A percentile compares a stretch with the other conserved stretches of the same genome.
phyloP scores from a whole-genome alignment of 2,888 invertebrate genomes.

The Rhagium mordax region DNA sequence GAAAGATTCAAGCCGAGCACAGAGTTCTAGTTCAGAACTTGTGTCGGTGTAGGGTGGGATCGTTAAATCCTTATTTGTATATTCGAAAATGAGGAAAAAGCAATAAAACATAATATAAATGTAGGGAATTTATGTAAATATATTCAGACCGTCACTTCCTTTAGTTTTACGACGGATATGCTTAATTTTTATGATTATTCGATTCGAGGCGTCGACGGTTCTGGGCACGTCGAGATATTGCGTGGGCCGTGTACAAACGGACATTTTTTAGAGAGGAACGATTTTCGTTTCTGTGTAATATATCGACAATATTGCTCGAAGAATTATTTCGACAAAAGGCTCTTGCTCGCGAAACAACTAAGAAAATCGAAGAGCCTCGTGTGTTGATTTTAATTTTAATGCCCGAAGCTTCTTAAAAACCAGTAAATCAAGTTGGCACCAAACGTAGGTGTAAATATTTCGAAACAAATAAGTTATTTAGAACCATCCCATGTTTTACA shows the following conservation, averaged over 20 bases:
- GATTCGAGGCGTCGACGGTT: neutral
- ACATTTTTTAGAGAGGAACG: neutral
- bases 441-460: too few species aligned
- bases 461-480: too few species aligned
- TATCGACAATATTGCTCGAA: too few species aligned
- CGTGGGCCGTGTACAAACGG: neutral
- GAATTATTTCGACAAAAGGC: too few species aligned
- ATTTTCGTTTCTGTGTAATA: too few species aligned
- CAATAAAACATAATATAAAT: constrained; percentile 21
- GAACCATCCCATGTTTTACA: too few species aligned
- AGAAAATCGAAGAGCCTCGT: too few species aligned
- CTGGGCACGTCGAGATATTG: neutral
- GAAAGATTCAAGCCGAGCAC: neutral
- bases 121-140: constrained; percentile 10
- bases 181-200: constrained; percentile 21
- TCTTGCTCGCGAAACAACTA: too few species aligned
- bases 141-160: constrained; percentile 20
- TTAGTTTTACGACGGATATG: constrained; percentile 1
- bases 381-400: too few species aligned
- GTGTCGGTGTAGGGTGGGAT: neutral
- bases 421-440: too few species aligned
- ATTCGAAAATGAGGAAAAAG: constrained; percentile 12
- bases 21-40: neutral
- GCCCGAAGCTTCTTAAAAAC: too few species aligned
- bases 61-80: constrained; percentile 19